phyloP scores from a whole-genome alignment of 2,113 vertebrate genomes.

The Pimephales promelas region DNA sequence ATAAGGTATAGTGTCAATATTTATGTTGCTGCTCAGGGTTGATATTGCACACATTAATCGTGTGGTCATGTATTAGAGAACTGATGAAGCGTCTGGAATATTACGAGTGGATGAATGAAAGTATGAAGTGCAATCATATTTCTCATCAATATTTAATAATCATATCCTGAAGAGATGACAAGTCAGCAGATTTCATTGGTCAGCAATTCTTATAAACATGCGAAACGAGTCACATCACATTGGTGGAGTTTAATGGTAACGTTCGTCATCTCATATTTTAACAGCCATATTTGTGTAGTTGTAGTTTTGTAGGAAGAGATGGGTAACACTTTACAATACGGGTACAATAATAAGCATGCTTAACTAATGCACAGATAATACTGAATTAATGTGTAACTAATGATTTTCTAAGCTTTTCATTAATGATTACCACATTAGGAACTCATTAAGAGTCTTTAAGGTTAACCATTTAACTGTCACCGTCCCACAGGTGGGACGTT shows the following conservation, averaged over 20 bases:
- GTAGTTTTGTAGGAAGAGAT: not conserved
- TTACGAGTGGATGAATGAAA: not conserved
- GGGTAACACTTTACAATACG: too few species aligned
- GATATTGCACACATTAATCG: slow-evolving; percentile 8
- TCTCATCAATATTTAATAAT: not conserved
- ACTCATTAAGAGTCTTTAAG: too few species aligned
- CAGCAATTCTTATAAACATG: not conserved
- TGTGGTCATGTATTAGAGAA: slow-evolving; percentile 44
- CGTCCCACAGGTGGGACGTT: too few species aligned
- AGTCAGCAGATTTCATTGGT: not conserved
- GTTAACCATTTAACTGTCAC: too few species aligned
- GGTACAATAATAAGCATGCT: too few species aligned
- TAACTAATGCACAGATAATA: too few species aligned
- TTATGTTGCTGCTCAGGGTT: slow-evolving; percentile 61
- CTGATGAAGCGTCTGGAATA: not conserved
- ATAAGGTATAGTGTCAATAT: slow-evolving; percentile 72
- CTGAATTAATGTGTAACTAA: too few species aligned
- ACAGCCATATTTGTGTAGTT: not conserved
- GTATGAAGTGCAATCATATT: not conserved
- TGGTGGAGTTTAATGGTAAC: not conserved
- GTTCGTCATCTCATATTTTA: not conserved
- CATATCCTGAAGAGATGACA: not conserved
- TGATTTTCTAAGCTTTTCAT: too few species aligned
- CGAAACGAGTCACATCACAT: not conserved
- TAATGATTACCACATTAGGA: too few species aligned